Percentiles rank a stretch among this genome's conserved stretches.
These are phyloP conservation scores for Amitus sp. DNA, from an alignment of 2,888 invertebrate genomes.

Conservation along the genomic window DNA sequence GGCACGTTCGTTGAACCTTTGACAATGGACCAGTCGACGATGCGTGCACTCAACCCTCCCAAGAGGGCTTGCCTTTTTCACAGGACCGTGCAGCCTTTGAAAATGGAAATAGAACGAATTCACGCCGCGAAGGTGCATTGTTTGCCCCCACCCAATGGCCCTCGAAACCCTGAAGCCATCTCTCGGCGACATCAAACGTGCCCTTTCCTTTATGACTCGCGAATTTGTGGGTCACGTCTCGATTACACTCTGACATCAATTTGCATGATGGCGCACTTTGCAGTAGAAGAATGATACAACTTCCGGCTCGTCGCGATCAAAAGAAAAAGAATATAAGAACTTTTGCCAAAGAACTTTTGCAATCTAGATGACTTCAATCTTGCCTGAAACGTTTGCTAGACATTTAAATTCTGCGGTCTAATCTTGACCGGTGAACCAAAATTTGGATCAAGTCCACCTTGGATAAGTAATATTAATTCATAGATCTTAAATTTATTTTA, in stretches of 20 bases:
- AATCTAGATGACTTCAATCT: too few species aligned
- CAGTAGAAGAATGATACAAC: not conserved
- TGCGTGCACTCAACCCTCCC: not conserved
- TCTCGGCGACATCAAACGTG: not conserved
- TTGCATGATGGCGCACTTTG: conserved; percentile 4
- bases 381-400: too few species aligned
- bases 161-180: not conserved
- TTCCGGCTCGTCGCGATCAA: not conserved
- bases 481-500: too few species aligned
- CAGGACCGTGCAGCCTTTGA: not conserved
- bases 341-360: too few species aligned
- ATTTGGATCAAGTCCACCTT: too few species aligned
- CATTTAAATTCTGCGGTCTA: too few species aligned
- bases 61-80: not conserved
- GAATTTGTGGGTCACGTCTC: not conserved
- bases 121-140: not conserved
- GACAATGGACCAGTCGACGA: conserved; percentile 33
- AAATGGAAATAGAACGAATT: not conserved
- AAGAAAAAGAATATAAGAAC: too few species aligned
- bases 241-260: conserved; percentile 4
- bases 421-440: too few species aligned
- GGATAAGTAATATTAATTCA: too few species aligned
- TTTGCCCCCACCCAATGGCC: not conserved
- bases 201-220: conserved; percentile 4
- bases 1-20: conserved; percentile 33